Evolutionary conservation across 2,888 invertebrate genomes (phyloP).

Genomic region (Sicus ferrugineus): DNA sequence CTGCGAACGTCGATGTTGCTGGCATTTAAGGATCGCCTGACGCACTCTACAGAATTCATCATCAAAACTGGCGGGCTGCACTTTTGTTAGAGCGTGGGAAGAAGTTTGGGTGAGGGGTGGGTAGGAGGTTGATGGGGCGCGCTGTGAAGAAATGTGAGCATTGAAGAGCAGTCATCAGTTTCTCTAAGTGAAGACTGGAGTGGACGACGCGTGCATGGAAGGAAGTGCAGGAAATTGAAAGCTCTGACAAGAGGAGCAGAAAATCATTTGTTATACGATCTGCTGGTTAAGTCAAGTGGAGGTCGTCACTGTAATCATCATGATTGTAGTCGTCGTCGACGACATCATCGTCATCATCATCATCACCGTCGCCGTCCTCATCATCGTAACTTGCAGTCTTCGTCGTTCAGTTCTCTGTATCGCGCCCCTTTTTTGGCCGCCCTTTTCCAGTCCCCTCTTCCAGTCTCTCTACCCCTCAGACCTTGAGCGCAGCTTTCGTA

Average conservation of each 20-base stretch:
- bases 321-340: constrained; percentile 19
- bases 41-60: constrained; percentile 15
- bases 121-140: constrained; percentile 21
- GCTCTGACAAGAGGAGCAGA: constrained; percentile 39
- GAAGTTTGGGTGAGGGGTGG: not conserved
- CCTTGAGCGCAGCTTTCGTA: not conserved
- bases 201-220: constrained; percentile 6
- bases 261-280: constrained; percentile 34
- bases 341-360: not conserved
- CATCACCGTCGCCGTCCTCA: not conserved
- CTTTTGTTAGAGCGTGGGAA: constrained; percentile 13
- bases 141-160: not conserved
- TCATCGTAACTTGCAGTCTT: not conserved
- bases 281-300: constrained; percentile 33
- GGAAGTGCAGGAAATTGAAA: constrained; percentile 26
- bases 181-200: not conserved
- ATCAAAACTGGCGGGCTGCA: constrained; percentile 27
- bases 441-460: not conserved
- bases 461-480: too few relatives aligned
- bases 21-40: constrained; percentile 3
- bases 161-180: constrained; percentile 32
- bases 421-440: not conserved
- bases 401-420: not conserved
- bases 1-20: not conserved
- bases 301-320: constrained; percentile 37